Evolutionary conservation across 2,888 invertebrate genomes (phyloP).

Genomic region (Drosophila engyochracea): DNA sequence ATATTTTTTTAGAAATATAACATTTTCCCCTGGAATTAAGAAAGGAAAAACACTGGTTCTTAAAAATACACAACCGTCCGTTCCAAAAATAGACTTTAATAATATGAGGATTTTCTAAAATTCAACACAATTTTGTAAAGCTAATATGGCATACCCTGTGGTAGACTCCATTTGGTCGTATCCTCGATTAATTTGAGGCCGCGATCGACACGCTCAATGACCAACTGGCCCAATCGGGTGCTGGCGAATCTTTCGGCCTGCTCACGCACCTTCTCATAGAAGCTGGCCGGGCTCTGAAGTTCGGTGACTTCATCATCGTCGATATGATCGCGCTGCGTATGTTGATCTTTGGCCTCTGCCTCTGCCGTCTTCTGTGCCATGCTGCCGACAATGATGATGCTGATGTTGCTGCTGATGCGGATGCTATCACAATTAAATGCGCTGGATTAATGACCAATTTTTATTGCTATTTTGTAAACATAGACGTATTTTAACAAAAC

Average conservation of each 20-base stretch:
- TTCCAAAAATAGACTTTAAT: background rate
- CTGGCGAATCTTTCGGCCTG: constrained; percentile 78
- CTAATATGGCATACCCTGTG: constrained; percentile 68
- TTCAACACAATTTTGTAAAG: background rate
- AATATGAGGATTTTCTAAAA: background rate
- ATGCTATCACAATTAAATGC: constrained; percentile 27
- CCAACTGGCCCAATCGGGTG: constrained; percentile 79
- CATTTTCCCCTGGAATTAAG: background rate
- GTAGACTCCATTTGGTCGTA: constrained; percentile 84
- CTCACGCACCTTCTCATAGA: constrained; percentile 68
- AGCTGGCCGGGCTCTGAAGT: constrained; percentile 51
- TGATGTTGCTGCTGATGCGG: constrained; percentile 11
- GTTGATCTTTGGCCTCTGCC: constrained; percentile 51
- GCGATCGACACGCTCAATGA: constrained; percentile 77
- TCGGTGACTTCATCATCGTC: constrained; percentile 69
- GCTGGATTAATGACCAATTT: constrained; percentile 41
- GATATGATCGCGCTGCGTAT: constrained; percentile 59
- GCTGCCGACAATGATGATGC: constrained; percentile 26
- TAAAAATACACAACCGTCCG: background rate
- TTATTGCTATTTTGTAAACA: constrained; percentile 16
- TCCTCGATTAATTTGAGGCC: constrained; percentile 80
- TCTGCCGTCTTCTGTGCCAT: constrained; percentile 63
- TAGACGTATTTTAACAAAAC: constrained; percentile 8
- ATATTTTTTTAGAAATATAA: background rate
- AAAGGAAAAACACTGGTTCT: background rate